Conservation (phyloP, 2,888 invertebrate genomes). For the Desoria tigrina region DNA sequence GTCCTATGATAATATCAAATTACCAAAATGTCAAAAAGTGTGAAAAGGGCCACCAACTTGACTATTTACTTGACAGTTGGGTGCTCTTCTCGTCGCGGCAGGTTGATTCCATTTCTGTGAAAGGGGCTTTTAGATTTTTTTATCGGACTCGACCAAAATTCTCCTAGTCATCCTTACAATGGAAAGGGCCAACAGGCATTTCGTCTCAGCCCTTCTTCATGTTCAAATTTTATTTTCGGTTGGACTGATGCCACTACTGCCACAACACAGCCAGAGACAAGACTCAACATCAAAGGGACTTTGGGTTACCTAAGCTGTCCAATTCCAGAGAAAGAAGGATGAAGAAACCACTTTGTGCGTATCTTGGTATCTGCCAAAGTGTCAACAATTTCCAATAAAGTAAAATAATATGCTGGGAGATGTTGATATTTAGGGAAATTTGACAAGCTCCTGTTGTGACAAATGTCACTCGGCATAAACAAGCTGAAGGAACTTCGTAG, state of each 20-base stretch:
- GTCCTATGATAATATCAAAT: slow-evolving; percentile 22
- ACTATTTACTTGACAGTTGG: slow-evolving; percentile 18
- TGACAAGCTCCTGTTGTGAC: slow-evolving; percentile 23
- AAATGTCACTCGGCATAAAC: slow-evolving; percentile 14
- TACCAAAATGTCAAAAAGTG: slow-evolving; percentile 28
- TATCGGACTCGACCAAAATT: neutral
- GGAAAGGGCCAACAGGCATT: slow-evolving; percentile 11
- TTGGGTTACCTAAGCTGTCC: neutral
- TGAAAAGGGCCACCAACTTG: slow-evolving; percentile 25
- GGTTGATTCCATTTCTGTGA: neutral
- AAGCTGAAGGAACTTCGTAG: neutral
- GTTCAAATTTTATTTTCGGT: neutral
- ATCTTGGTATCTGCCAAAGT: slow-evolving; percentile 24
- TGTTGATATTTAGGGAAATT: slow-evolving; percentile 12
- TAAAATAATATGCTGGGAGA: slow-evolving; percentile 12
- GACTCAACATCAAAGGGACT: no score
- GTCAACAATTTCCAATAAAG: slow-evolving; percentile 26
- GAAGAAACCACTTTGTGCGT: slow-evolving; percentile 8
- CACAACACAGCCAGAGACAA: no score
- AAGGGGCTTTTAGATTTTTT: neutral
- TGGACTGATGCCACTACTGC: neutral
- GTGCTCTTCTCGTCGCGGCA: slow-evolving; percentile 8
- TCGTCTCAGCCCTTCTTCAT: slow-evolving; percentile 2
- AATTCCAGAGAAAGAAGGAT: neutral
- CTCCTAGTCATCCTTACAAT: no score